Conservation (phyloP, 2,113 vertebrate genomes). For the Daboia siamensis region DNA sequence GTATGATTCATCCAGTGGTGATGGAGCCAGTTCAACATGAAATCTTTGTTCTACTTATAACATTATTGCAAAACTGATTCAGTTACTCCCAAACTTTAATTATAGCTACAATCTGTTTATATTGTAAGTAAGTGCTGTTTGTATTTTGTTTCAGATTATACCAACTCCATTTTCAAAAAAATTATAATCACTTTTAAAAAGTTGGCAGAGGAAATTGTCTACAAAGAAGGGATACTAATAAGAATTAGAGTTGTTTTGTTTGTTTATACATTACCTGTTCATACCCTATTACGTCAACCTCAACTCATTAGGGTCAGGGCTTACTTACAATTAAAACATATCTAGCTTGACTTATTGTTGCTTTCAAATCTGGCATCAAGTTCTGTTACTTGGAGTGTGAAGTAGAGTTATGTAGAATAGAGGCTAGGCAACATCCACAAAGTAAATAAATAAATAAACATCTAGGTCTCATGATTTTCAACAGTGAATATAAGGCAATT, state of each 20-base stretch:
- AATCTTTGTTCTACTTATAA: not conserved
- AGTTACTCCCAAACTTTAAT: not conserved
- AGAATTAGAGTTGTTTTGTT: not conserved
- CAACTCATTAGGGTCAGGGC: not conserved
- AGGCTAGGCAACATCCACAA: not conserved
- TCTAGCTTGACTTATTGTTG: not conserved
- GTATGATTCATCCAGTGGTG: not conserved
- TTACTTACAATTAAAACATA: not conserved
- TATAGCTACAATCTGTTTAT: not conserved
- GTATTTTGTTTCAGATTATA: not conserved
- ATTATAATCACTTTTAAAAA: not conserved
- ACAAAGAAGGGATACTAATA: not conserved
- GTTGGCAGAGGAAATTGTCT: not conserved
- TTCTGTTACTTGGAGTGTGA: not conserved
- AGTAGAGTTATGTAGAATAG: not conserved
- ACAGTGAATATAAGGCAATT: not conserved
- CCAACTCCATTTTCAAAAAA: not conserved
- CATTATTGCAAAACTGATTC: not conserved
- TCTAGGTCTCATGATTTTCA: not conserved
- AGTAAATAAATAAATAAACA: not conserved
- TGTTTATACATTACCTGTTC: not conserved
- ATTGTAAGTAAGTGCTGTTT: not conserved
- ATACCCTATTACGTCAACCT: not conserved
- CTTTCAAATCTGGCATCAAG: not conserved
- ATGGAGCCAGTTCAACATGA: not conserved